phyloP scores from a whole-genome alignment of 2,888 invertebrate species.

The Orchestes rusci region DNA sequence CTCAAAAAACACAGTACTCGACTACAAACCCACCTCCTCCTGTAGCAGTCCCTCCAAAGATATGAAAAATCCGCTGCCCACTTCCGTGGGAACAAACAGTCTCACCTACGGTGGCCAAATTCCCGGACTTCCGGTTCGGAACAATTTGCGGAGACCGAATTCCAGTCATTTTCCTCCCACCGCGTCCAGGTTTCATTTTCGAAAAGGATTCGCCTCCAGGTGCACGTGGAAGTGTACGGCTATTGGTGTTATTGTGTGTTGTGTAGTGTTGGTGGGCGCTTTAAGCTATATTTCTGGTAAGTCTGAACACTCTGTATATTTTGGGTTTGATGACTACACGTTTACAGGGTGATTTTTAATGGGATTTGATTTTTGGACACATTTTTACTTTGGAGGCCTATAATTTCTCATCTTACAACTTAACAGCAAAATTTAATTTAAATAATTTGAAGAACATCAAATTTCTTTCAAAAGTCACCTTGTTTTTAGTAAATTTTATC shows the following conservation, averaged over 20 bases:
- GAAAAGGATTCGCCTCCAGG: conserved; percentile 75
- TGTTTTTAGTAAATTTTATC: too few species aligned
- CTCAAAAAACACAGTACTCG: conserved; percentile 81
- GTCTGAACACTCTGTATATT: conserved; percentile 17
- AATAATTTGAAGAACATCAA: too few species aligned
- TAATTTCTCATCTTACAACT: too few species aligned
- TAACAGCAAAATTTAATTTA: too few species aligned
- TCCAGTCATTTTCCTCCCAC: conserved; percentile 67
- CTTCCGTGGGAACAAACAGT: conserved; percentile 15
- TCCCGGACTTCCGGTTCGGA: conserved; percentile 69
- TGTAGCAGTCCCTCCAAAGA: conserved; percentile 83
- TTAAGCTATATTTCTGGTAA: conserved; percentile 84
- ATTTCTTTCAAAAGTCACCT: too few species aligned
- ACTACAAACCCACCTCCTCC: conserved; percentile 77
- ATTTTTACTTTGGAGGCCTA: background rate
- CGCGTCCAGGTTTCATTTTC: conserved; percentile 71
- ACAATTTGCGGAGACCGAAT: conserved; percentile 57
- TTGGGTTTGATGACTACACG: background rate
- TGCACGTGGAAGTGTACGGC: conserved; percentile 93
- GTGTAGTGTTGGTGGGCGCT: conserved; percentile 74
- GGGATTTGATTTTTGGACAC: background rate
- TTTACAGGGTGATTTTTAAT: background rate
- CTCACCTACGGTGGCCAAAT: conserved; percentile 39
- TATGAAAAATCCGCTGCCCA: conserved; percentile 53
- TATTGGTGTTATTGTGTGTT: conserved; percentile 77